Base-by-base conservation (phyloP, 2,797 vertebrate species). In the Poeciliopsis presidionis region DNA sequence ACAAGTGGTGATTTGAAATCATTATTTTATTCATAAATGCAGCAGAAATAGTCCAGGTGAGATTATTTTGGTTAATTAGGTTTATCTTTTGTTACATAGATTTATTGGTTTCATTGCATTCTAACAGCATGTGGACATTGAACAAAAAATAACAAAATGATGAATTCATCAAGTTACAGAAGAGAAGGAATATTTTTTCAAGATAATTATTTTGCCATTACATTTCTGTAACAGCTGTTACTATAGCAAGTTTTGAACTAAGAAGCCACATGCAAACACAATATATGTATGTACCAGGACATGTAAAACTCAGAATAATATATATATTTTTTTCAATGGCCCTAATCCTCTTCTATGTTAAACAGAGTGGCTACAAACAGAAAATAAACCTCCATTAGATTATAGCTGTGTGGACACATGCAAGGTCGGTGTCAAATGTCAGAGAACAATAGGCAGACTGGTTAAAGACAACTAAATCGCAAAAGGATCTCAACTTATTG, bases 11-110 rank as follows among this genome's bases (percentile, higher is more conserved):
- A 71, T 75, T 69, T 74, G 1, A 82, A 51, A 43, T 70, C 74
- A 73, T 73, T 80, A 74, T 67, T 73, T 78, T 5, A 61, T 45
- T 65, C 36, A 74, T 61, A 49, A 55, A 57, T 72, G 12, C 46
- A 39, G 33, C 7, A 13, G 57, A 70, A 70, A 70, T 28, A 28
- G 45, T 70, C 25, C 36, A 46, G 16, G 45, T 70, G 39, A 55
- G 79, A 81, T 43, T 43, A 43, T 43, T 43, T 43, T 43, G 82
- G 30, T 6, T 8, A 9, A 22, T 69, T 41, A 9, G 13, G 5
- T 78, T 33, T 7, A 59, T 41, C 8, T 13, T 80, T 76, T 71
- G 8, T 41, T 0, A 41, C 22, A 36, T 53, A 53, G 51, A 53
- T 53, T 53, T 46, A 46, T 67, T 79, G 39, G 51, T 43, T 41